Percentiles rank a stretch among this genome's conserved stretches.
Conservation (phyloP, 2,113 vertebrate species). For the Ariopsis seemanni region DNA sequence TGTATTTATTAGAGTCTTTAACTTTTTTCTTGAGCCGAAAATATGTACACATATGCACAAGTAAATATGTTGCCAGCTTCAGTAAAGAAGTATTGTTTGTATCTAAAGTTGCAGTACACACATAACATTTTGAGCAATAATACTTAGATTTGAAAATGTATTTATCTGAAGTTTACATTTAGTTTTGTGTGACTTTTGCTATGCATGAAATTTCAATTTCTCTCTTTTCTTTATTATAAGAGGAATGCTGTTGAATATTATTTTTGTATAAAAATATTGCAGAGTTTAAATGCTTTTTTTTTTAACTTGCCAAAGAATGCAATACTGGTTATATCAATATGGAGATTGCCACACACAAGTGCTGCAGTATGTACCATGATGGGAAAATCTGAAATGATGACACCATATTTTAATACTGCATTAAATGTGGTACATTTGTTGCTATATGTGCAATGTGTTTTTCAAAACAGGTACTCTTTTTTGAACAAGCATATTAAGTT, state of each 20-base stretch:
- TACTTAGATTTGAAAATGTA: background rate
- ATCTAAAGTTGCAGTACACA: background rate
- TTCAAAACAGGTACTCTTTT: background rate
- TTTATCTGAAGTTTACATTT: background rate
- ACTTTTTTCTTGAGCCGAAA: background rate
- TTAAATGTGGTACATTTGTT: background rate
- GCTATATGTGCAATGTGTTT: background rate
- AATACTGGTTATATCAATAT: background rate
- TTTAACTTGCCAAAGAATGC: background rate
- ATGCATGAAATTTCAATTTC: background rate
- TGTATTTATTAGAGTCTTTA: constrained; percentile 2
- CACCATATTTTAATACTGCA: background rate
- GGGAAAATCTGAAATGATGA: background rate
- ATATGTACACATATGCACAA: background rate
- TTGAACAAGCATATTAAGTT: too few species aligned
- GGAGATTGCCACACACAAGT: background rate
- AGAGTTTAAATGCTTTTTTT: background rate
- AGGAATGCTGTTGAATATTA: background rate
- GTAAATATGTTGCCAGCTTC: background rate
- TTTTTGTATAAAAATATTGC: background rate
- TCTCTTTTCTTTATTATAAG: background rate
- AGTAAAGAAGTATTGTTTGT: background rate
- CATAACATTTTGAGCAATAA: background rate
- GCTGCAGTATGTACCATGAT: background rate
- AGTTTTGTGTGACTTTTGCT: background rate